Evolutionary conservation across 2,113 vertebrate genomes (phyloP), one percentile per base, ranked within the genome.

Genomic region (Ascaphus truei): DNA sequence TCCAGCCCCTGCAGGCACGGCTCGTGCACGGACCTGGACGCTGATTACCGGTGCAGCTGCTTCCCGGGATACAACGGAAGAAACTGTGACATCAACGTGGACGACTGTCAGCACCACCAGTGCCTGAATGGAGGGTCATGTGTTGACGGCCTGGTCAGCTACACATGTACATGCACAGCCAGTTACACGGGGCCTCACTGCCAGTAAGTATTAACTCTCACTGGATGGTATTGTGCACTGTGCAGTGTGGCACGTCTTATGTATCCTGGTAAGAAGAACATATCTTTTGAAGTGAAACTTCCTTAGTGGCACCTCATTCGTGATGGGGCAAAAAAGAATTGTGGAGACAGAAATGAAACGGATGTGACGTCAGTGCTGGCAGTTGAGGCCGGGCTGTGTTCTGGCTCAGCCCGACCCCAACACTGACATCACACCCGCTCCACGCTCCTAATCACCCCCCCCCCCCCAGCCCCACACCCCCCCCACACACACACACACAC

Each of bases 11-110:
- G 97, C 1, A 61, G 84, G 7, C 82, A 92, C 0, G 97, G 96
- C 3, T 62, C 64, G 34, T 99, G 96, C 27, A 75, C 71, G 0
- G 88, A 93, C 2, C 85, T 82, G 1, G 78, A 87, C 13, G 94
- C 90, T 0, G 86, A 88, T 25, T 96, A 94, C 65, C 81, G 81
- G 72, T 99, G 97, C 33, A 76, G 82, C 13, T 99, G 97, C 52
- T 75, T 83, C 9, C 81, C 79, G 0, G 97, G 96, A 1, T 98
- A 92, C 75, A 67, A 61, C 0, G 96, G 96, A 1, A 89, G 75
- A 27, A 76, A 79, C 71, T 99, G 97, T n/a, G 82, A 91, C 60
- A 84, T 81, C 3, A 87, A 95, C 9, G 81, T 95, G 16, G 91
- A 96, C 1, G 82, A 94, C 76, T 96, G 95, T 3, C 75, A 86